Base-by-base conservation (phyloP, 2,113 vertebrate genomes). In the Thamnaconus septentrionalis region DNA sequence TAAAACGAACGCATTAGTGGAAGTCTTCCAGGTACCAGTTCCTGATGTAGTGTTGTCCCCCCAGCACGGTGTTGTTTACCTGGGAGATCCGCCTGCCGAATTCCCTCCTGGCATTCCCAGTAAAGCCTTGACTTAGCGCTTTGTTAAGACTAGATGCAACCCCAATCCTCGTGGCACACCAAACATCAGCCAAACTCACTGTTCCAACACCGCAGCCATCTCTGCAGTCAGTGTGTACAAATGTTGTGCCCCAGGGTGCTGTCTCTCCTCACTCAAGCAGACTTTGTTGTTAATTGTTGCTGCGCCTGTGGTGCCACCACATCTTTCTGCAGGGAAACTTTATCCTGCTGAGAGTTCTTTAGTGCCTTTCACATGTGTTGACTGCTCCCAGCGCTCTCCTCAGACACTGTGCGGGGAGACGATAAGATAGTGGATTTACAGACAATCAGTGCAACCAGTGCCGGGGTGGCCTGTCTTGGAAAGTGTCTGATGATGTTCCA, bases 101-200 rank as follows among this genome's bases (percentile, higher is more conserved):
- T 76, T 69, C 76, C 71, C 74, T 45, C 42, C 68, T 78, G 78
- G 77, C 75, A 61, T 72, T 80, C 73, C 71, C 59, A 71, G 72
- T 66, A 73, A 80, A 81, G 70, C 76, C 74, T 74, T 73, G 82
- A 84, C 76, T 83, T 76, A 61, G 74, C 80, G 18, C 82, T 86
- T 73, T 80, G 82, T 85, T 79, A 77, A 64, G 77, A 65, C 66
- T 69, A 79, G 68, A 77, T 73, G 82, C 31, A 31, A 3, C 67
- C 66, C 78, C 73, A 85, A 85, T 86, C 72, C 72, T 64, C 58
- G 57, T 58, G 56, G 69, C 75, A 63, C 45, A 76, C 76, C 78
- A 73, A 69, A 73, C 75, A 71, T 61, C 75, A 73, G 76, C 59
- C 39, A 18, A 62, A 64, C 69, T 71, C 68, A 4, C 71, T 71